Conservation (phyloP, 2,113 vertebrate species). For the Nothocercus julius region DNA sequence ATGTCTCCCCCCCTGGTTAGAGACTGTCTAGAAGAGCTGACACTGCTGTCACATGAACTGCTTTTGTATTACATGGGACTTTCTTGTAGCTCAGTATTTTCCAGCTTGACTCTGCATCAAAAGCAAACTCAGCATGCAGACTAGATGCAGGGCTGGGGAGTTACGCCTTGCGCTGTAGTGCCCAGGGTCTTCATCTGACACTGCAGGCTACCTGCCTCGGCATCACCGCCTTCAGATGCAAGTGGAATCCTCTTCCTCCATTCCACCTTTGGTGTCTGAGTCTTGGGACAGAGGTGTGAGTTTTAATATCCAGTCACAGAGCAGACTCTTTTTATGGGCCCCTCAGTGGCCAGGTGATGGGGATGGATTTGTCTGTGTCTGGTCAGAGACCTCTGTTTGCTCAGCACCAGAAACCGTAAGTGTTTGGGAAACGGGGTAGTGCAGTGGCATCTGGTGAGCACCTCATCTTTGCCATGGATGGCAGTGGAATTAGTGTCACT, state of each 20-base stretch:
- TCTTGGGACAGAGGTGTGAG: neutral
- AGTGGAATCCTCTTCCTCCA: neutral
- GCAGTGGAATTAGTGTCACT: neutral
- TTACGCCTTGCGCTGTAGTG: neutral
- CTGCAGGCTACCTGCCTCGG: neutral
- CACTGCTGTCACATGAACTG: neutral
- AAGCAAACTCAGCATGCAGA: neutral
- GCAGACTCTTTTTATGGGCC: neutral
- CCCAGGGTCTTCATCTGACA: neutral
- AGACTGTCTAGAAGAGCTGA: conserved; percentile 30
- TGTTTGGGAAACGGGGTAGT: neutral
- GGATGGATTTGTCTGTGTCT: neutral
- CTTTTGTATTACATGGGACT: neutral
- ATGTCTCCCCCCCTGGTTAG: neutral
- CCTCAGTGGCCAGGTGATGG: neutral
- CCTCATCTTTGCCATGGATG: neutral
- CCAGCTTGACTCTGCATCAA: neutral
- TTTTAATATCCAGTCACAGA: neutral
- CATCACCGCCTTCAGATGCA: neutral
- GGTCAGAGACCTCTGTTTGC: neutral
- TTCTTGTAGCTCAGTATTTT: neutral
- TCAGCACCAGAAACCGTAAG: neutral
- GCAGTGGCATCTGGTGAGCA: neutral
- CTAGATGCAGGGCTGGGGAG: rapidly evolving
- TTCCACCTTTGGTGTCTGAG: too few relatives aligned